Evolutionary conservation across 2,113 vertebrate species (phyloP).

Genomic region (Centropristis striata): DNA sequence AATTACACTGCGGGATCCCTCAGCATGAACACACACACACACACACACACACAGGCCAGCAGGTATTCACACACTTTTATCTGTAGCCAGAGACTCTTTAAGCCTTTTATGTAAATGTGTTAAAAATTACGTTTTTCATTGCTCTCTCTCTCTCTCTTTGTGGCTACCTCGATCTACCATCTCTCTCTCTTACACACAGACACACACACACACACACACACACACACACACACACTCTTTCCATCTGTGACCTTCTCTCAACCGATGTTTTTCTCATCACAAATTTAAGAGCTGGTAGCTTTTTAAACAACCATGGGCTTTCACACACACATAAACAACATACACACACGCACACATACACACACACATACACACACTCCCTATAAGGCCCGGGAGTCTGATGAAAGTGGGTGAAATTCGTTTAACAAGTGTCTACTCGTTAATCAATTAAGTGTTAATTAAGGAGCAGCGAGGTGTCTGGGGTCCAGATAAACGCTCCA

Average conservation of each 20-base stretch:
- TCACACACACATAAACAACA: neutral
- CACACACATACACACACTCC: neutral
- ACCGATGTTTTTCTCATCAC: neutral
- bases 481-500: conserved; percentile 59
- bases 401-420: conserved; percentile 73
- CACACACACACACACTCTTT: neutral
- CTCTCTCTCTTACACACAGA: neutral
- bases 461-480: conserved; percentile 60
- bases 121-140: neutral
- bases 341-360: neutral
- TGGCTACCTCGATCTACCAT: neutral
- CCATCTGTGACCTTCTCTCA: neutral
- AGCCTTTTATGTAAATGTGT: conserved; percentile 10
- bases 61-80: conserved; percentile 29
- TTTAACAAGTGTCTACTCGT: conserved; percentile 66
- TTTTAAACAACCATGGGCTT: neutral
- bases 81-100: conserved; percentile 11
- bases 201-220: neutral
- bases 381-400: conserved; percentile 42
- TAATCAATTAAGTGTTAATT: conserved; percentile 82
- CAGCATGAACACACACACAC: conserved; percentile 30
- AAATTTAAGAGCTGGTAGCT: conserved; percentile 14
- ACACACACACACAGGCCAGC: neutral
- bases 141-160: conserved; percentile 7
- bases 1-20: conserved; percentile 54